Conservation (phyloP, 2,797 vertebrate species). For the Peromyscus melanophrys region DNA sequence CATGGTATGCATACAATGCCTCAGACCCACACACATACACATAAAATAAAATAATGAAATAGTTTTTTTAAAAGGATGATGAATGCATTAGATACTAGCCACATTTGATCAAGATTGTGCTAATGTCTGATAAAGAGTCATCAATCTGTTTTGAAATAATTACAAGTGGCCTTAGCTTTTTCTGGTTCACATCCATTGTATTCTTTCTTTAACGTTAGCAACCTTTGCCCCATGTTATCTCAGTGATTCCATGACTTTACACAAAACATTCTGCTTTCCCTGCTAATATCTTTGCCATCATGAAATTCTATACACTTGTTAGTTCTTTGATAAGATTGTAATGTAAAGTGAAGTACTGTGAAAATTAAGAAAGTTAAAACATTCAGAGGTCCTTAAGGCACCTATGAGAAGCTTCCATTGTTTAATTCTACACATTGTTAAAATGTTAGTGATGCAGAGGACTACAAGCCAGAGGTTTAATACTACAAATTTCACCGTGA, state of each 20-base stretch:
- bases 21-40: background rate
- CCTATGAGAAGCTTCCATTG: background rate
- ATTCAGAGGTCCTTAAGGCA: background rate
- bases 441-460: background rate
- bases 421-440: background rate
- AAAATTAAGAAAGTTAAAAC: background rate
- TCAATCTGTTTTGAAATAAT: conserved; percentile 24
- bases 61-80: background rate
- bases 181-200: background rate
- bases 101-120: background rate
- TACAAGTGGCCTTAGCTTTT: background rate
- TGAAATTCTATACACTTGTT: background rate
- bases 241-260: background rate
- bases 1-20: too few relatives aligned
- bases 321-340: background rate
- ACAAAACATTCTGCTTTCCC: background rate
- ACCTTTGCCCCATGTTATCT: background rate
- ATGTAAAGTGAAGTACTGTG: background rate
- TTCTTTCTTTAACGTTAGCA: background rate
- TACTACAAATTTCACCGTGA: background rate
- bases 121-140: background rate
- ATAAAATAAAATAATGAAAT: background rate
- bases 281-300: background rate
- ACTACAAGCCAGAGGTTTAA: background rate
- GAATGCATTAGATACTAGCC: background rate